Percentiles rank a stretch among this genome's conserved stretches.
Conservation (phyloP, 1,140 invertebrate genomes). For the Thaumatotibia leucotreta region DNA sequence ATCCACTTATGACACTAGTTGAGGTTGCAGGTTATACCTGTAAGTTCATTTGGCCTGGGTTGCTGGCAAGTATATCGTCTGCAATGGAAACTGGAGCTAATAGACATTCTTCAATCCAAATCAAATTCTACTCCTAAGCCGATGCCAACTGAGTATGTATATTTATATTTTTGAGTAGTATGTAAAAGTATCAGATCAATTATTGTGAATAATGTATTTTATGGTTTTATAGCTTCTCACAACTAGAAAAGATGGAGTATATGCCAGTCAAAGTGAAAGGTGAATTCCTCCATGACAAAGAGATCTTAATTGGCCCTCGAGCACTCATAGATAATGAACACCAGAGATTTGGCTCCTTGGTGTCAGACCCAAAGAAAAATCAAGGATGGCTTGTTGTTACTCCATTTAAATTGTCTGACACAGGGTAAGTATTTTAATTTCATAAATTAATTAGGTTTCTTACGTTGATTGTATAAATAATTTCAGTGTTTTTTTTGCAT, state of each 20-base stretch:
- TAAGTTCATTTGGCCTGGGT: constrained; percentile 88
- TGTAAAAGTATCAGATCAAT: background rate
- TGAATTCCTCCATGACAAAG: constrained; percentile 86
- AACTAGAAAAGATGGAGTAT: constrained; percentile 87
- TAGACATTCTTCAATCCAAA: constrained; percentile 82
- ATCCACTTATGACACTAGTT: background rate
- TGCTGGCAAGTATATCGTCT: constrained; percentile 93
- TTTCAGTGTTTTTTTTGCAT: constrained; percentile 14
- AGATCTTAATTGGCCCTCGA: constrained; percentile 90
- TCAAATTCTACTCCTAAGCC: constrained; percentile 78
- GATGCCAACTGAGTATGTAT: constrained; percentile 84
- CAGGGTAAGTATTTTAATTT: constrained; percentile 78
- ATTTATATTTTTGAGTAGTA: background rate
- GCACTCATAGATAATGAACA: constrained; percentile 79
- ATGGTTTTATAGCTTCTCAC: constrained; percentile 37
- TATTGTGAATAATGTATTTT: background rate
- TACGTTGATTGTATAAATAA: background rate
- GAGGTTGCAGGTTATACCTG: constrained; percentile 79
- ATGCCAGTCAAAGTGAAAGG: constrained; percentile 85
- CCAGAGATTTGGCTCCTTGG: constrained; percentile 50
- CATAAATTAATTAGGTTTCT: background rate
- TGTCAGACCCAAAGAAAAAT: constrained; percentile 68
- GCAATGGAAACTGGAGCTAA: constrained; percentile 90
- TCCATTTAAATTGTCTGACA: constrained; percentile 86
- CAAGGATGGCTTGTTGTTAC: constrained; percentile 86